phyloP scores from a whole-genome alignment of 2,113 vertebrate genomes.

The Crotalus helleri region DNA sequence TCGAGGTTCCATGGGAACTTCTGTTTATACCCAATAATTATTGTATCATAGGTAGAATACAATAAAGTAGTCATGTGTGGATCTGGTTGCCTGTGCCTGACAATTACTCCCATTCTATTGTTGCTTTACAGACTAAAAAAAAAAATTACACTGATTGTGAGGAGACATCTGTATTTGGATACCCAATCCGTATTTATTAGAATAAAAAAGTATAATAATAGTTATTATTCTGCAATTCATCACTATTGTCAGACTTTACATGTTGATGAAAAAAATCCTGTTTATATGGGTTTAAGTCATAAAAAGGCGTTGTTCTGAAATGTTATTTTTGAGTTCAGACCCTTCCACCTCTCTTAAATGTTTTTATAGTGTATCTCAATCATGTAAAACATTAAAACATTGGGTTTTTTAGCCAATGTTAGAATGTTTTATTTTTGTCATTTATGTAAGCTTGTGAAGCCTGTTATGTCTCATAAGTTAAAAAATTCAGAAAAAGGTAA shows the following conservation, averaged over 20 bases:
- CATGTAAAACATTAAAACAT: background rate
- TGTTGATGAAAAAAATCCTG: background rate
- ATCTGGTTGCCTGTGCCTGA: too few species aligned
- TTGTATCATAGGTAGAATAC: too few species aligned
- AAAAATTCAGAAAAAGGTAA: slow-evolving; percentile 63
- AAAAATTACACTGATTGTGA: background rate
- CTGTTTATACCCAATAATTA: background rate
- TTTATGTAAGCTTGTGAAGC: slow-evolving; percentile 49
- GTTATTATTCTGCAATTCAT: background rate
- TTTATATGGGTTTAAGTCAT: background rate
- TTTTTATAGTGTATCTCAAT: slow-evolving; percentile 48
- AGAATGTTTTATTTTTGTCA: slow-evolving; percentile 57
- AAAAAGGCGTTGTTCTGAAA: background rate
- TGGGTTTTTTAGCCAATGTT: slow-evolving; percentile 51
- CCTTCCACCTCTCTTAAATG: slow-evolving; percentile 6
- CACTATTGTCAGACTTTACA: background rate
- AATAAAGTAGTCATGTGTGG: too few species aligned
- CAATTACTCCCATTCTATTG: background rate
- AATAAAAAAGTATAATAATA: background rate
- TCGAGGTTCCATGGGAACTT: background rate
- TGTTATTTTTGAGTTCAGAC: background rate
- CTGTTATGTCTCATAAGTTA: slow-evolving; percentile 53
- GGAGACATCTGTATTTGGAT: background rate
- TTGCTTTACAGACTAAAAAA: background rate
- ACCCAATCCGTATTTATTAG: background rate